phyloP scores from a whole-genome alignment of 2,888 invertebrate genomes.

The Harmothoe impar region DNA sequence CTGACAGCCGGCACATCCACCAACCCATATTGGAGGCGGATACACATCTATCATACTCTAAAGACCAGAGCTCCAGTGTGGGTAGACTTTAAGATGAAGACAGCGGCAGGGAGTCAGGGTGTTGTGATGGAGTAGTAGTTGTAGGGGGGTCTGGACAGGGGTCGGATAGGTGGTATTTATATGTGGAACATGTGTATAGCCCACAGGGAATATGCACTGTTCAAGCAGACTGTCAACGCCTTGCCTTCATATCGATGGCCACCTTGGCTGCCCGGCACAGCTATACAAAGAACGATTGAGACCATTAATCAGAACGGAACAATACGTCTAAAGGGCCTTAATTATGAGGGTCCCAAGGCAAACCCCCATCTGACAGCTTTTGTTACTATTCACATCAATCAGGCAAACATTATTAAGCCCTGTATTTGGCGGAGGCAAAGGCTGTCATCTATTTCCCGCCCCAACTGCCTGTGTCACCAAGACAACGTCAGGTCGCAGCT shows the following conservation, averaged over 20 bases:
- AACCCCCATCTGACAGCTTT: conserved; percentile 21
- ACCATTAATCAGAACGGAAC: conserved; percentile 41
- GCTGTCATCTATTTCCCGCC: conserved; percentile 4
- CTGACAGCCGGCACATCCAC: too few relatives aligned
- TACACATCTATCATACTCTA: not conserved
- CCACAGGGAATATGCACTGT: not conserved
- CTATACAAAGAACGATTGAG: not conserved
- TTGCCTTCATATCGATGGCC: not conserved
- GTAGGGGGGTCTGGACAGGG: not conserved
- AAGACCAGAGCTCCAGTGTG: not conserved
- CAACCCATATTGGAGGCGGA: not conserved
- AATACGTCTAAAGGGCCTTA: conserved; percentile 12
- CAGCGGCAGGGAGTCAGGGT: not conserved
- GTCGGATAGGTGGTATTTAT: not conserved
- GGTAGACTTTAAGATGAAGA: not conserved
- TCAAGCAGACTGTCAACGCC: not conserved
- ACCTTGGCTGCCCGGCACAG: not conserved
- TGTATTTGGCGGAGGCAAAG: not conserved
- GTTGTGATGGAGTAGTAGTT: not conserved
- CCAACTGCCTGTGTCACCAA: not conserved
- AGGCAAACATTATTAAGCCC: conserved; percentile 32
- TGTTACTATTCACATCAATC: conserved; percentile 42
- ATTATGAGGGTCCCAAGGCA: not conserved
- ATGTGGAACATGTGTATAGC: conserved; percentile 11
- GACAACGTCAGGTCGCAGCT: not conserved